phyloP scores from a whole-genome alignment of 2,113 vertebrate species.

The Lampris megalopsis region DNA sequence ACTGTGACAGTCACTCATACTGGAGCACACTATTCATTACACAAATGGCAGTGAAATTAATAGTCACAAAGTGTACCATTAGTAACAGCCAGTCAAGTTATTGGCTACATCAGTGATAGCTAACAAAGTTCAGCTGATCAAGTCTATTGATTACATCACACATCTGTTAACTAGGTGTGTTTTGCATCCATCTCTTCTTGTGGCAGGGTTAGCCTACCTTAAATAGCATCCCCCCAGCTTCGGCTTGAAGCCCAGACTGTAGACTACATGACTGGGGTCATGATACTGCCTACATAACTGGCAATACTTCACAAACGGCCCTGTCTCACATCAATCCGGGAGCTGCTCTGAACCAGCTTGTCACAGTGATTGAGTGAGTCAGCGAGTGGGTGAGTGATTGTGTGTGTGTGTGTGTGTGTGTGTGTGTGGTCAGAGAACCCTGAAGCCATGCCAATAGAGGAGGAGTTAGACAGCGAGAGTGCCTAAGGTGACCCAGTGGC shows the following conservation, averaged over 20 bases:
- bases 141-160: slow-evolving; percentile 8
- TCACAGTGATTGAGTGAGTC: slow-evolving; percentile 13
- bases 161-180: slow-evolving; percentile 22
- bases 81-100: slow-evolving; percentile 24
- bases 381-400: slow-evolving; percentile 24
- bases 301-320: slow-evolving; percentile 12
- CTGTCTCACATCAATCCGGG: slow-evolving; percentile 36
- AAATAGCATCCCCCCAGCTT: slow-evolving; percentile 29
- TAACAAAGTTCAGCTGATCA: no score
- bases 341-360: slow-evolving; percentile 57
- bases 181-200: slow-evolving; percentile 40
- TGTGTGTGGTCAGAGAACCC: slow-evolving; percentile 34
- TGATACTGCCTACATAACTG: slow-evolving; percentile 9
- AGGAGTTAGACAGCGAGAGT: slow-evolving; percentile 57
- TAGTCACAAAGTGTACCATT: slow-evolving; percentile 17
- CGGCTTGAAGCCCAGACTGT: background rate
- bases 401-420: slow-evolving; percentile 45
- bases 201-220: slow-evolving; percentile 16
- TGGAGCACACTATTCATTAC: slow-evolving; percentile 28
- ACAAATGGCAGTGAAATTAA: slow-evolving; percentile 32
- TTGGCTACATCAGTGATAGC: no score
- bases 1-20: slow-evolving; percentile 51
- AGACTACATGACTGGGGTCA: slow-evolving; percentile 16
- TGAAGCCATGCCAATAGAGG: slow-evolving; percentile 68
- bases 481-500: slow-evolving; percentile 58